phyloP scores from a whole-genome alignment of 2,888 invertebrate species.

The Pyrgus malvae region DNA sequence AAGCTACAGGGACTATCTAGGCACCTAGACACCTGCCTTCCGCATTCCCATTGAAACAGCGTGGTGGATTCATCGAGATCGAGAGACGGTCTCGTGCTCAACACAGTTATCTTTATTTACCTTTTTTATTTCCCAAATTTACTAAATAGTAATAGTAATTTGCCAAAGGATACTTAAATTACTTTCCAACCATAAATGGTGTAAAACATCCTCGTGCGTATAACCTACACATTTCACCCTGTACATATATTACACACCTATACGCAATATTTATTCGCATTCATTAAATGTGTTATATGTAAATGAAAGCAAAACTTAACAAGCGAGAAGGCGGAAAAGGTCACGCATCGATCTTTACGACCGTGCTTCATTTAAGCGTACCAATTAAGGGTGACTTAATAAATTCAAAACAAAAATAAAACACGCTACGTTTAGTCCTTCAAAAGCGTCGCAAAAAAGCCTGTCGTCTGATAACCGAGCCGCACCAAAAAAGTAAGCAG shows the following conservation, averaged over 20 bases:
- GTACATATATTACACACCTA: constrained; percentile 28
- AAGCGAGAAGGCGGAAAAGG: constrained; percentile 46
- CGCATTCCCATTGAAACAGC: too few relatives aligned
- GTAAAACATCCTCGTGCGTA: too few relatives aligned
- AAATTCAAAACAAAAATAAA: constrained; percentile 64
- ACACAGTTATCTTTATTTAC: too few relatives aligned
- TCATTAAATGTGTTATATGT: constrained; percentile 30
- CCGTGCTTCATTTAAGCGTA: constrained; percentile 54
- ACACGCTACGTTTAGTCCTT: constrained; percentile 48
- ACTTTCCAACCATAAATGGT: too few relatives aligned
- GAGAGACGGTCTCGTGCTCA: too few relatives aligned
- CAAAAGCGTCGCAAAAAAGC: constrained; percentile 68
- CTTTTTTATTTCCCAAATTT: too few relatives aligned
- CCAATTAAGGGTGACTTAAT: constrained; percentile 71
- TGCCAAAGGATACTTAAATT: too few relatives aligned
- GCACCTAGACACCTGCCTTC: too few relatives aligned
- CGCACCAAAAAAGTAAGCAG: constrained; percentile 76
- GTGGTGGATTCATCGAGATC: too few relatives aligned
- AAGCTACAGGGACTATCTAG: too few relatives aligned
- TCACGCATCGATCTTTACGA: constrained; percentile 53
- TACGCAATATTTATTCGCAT: constrained; percentile 21
- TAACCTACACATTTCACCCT: too few relatives aligned
- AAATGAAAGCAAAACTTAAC: constrained; percentile 29
- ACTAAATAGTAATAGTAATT: too few relatives aligned
- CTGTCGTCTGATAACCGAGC: constrained; percentile 65